Conservation (phyloP, 1,140 invertebrate genomes). For the Drosophila auraria region DNA sequence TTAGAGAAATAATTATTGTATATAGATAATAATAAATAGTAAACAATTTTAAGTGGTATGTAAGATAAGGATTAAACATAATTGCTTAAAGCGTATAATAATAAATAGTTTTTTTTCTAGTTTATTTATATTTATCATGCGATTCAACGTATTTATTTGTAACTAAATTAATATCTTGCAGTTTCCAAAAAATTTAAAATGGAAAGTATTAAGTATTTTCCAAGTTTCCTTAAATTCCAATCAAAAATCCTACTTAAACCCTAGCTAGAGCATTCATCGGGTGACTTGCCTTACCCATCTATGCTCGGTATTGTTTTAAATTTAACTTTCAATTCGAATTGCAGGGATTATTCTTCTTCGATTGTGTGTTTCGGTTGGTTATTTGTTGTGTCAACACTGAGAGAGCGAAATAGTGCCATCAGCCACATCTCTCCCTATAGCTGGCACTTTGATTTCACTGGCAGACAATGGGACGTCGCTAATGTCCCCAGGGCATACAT, state of each 20-base stretch:
- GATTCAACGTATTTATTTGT: too few relatives aligned
- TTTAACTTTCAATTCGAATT: constrained; percentile 72
- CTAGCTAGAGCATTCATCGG: neutral
- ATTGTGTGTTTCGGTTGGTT: constrained; percentile 49
- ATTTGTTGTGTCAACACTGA: constrained; percentile 58
- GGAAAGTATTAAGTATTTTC: too few relatives aligned
- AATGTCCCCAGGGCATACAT: constrained; percentile 40
- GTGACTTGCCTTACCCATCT: neutral
- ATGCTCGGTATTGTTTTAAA: constrained; percentile 36
- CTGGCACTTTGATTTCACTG: constrained; percentile 28
- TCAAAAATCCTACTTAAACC: neutral
- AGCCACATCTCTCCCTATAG: neutral
- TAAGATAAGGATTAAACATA: too few relatives aligned
- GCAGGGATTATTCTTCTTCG: constrained; percentile 27
- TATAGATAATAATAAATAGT: neutral
- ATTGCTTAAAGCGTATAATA: too few relatives aligned
- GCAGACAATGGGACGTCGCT: constrained; percentile 72
- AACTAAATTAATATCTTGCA: too few relatives aligned
- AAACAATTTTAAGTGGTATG: too few relatives aligned
- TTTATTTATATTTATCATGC: too few relatives aligned
- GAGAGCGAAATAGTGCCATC: constrained; percentile 12
- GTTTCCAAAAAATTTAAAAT: neutral
- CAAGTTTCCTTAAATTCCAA: too few relatives aligned
- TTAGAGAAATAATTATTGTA: neutral
- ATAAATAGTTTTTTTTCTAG: too few relatives aligned